Evolutionary conservation across 2,797 vertebrate species (phyloP).

Genomic region (Capromys pilorides): DNA sequence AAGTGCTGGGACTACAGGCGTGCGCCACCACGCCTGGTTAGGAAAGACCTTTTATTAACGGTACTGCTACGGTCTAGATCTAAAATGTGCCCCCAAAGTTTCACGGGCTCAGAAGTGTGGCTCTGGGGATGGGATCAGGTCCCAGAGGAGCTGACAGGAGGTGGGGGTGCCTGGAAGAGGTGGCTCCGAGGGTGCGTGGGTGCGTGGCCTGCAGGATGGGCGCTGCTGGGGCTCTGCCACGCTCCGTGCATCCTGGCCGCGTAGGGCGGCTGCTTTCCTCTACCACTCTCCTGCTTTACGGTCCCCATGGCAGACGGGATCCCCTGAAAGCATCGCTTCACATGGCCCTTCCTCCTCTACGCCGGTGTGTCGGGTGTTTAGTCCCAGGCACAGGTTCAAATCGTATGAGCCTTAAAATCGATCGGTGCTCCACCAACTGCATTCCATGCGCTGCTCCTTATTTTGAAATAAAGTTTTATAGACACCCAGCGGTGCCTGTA

Average conservation of each 20-base stretch:
- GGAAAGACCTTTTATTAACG: not conserved
- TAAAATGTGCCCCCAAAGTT: not conserved
- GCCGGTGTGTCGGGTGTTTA: not conserved
- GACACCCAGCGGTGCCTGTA: fast-evolving
- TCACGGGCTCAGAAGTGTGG: not conserved
- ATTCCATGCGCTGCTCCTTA: fast-evolving
- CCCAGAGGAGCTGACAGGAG: not conserved
- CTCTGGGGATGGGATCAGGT: not conserved
- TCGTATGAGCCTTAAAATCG: fast-evolving
- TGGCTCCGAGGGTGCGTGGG: not conserved
- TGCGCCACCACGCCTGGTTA: too few relatives aligned
- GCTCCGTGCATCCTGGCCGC: not conserved
- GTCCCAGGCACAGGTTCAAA: not conserved
- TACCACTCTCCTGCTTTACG: not conserved
- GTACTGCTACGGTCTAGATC: not conserved
- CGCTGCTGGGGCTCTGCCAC: not conserved
- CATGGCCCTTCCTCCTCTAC: not conserved
- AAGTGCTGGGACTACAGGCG: too few relatives aligned
- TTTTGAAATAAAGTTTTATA: not conserved
- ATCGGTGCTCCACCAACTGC: fast-evolving
- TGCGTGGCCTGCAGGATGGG: not conserved
- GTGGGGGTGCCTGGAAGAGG: not conserved
- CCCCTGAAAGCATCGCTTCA: not conserved
- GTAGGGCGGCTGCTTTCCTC: not conserved
- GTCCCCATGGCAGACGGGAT: not conserved